Evolutionary conservation across 2,888 invertebrate genomes (phyloP), one percentile per base, ranked within the genome.

Genomic region (Dynastes grantii): DNA sequence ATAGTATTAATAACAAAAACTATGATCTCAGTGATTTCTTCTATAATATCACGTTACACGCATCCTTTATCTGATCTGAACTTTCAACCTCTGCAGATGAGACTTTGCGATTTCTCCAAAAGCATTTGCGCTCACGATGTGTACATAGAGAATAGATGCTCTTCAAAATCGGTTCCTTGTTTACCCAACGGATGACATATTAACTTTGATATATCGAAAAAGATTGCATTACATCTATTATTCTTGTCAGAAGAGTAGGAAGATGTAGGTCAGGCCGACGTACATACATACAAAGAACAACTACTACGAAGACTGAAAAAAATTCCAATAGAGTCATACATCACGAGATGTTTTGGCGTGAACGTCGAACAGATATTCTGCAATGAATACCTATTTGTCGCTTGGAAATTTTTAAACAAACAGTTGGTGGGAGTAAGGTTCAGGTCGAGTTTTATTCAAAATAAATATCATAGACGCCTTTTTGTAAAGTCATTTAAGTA

Each of bases 41-140:
- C n/a, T 55, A 55, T 55, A 55, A 55, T 55, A 55, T 55, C 55
- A 22, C 55, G 45, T 55, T 55, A 55, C 55, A 55, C 55, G n/a
- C 55, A 22, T n/a, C 55, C 16, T 22, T 55, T 55, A 55, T 55
- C 55, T 55, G 55, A 55, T 55, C 55, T 45, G 45, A 22, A 13
- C 55, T 16, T 55, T 55, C 8, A 55, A 55, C 55, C n/a, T 55
- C 8, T 8, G 16, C n/a, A 55, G 55, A 55, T n/a, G 45, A 45
- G 16, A 55, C 22, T n/a, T 3, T 13, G 55, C 55, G 55, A 55
- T 55, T 16, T 55, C 55, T 55, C 55, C 55, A n/a, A 22, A 55
- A 55, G 13, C n/a, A 55, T 55, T n/a, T n/a, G 55, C 13, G 13
- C 6, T 16, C 22, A 22, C 22, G 16, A 55, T 55, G 55, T 55